Conservation (phyloP, 2,888 invertebrate species). For the Lithophane ornitopus region DNA sequence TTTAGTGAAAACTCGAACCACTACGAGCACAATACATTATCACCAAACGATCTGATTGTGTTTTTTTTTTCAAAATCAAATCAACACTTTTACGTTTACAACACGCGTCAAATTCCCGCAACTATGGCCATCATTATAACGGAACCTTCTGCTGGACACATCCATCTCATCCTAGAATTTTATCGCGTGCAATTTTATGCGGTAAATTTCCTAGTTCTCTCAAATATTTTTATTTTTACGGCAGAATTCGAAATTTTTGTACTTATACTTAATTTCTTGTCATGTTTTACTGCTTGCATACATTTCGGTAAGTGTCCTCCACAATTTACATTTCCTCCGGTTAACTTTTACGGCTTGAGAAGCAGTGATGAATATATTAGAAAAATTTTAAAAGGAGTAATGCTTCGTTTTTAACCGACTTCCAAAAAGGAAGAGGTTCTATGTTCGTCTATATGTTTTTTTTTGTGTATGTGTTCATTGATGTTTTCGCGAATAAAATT, state of each 20-base stretch:
- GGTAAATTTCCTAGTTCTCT: constrained; percentile 6
- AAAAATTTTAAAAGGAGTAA: constrained; percentile 20
- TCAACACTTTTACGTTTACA: not conserved
- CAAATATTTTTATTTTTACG: constrained; percentile 34
- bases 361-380: constrained; percentile 29
- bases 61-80: no score
- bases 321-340: constrained; percentile 33
- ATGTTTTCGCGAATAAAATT: no score
- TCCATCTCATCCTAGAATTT: constrained; percentile 14
- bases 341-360: constrained; percentile 32
- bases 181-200: constrained; percentile 35
- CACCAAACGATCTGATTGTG: no score
- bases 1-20: no score
- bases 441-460: no score
- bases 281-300: constrained; percentile 42
- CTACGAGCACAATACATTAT: no score
- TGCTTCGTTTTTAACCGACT: no score
- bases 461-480: no score
- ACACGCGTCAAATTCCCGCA: no score
- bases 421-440: no score
- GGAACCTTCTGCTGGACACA: not conserved
- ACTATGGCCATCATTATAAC: no score
- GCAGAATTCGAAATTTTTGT: constrained; percentile 31
- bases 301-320: constrained; percentile 6
- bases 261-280: constrained; percentile 29